phyloP scores from a whole-genome alignment of 2,797 vertebrate species.

The Cynopterus sphinx region DNA sequence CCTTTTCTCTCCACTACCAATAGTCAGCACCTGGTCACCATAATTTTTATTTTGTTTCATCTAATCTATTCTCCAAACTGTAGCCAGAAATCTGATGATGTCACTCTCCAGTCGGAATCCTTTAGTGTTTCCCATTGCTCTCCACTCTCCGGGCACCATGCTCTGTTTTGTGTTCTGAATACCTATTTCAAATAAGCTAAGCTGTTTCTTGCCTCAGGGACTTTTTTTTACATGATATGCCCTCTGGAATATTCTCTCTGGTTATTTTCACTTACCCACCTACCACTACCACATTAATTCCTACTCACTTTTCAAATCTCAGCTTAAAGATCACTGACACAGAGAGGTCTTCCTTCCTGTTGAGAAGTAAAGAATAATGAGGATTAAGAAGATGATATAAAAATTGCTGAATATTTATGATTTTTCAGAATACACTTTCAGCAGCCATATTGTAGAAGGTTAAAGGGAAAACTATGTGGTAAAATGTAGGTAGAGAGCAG shows the following conservation, averaged over 20 bases:
- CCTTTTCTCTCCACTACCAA: neutral
- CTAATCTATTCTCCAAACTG: neutral
- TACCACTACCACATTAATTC: neutral
- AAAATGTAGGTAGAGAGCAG: neutral
- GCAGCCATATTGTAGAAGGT: neutral
- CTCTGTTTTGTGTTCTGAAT: neutral
- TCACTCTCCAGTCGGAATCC: neutral
- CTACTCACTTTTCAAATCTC: neutral
- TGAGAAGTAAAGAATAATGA: neutral
- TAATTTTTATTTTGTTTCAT: neutral
- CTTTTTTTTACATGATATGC: neutral
- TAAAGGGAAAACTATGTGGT: neutral
- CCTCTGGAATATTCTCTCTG: neutral
- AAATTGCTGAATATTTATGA: neutral
- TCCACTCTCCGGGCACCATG: rapidly evolving
- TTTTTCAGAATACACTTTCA: neutral
- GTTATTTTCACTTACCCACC: neutral
- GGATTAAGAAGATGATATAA: neutral
- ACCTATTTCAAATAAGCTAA: neutral
- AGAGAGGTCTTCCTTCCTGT: neutral
- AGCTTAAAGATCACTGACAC: neutral
- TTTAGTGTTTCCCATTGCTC: neutral
- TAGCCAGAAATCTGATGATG: neutral
- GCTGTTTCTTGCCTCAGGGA: neutral
- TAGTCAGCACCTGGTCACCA: neutral